Percentiles rank a stretch among this genome's conserved stretches.
phyloP scores from a whole-genome alignment of 1,140 invertebrate species.

The Platorchestia sp. region DNA sequence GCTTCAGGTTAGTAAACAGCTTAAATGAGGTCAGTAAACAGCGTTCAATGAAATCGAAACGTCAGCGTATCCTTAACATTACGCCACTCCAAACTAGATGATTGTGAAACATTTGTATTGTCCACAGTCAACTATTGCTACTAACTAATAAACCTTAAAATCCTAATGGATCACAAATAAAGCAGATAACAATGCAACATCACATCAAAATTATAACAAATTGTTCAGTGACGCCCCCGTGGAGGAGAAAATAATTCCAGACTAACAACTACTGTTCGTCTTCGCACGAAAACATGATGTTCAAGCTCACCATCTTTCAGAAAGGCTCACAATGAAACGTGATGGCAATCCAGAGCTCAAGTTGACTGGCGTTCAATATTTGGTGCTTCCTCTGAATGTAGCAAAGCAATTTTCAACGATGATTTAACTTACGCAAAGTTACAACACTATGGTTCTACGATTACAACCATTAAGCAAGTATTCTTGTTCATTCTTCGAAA shows the following conservation, averaged over 20 bases:
- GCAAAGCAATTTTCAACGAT: too few relatives aligned
- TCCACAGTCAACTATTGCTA: background rate
- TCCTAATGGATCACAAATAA: background rate
- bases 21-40: too few relatives aligned
- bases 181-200: background rate
- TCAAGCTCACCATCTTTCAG: background rate
- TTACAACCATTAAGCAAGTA: background rate
- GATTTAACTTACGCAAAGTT: too few relatives aligned
- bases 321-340: too few relatives aligned
- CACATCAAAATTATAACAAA: background rate
- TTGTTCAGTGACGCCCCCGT: background rate
- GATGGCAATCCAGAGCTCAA: background rate
- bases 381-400: too few relatives aligned
- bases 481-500: background rate
- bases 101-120: background rate
- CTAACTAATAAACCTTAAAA: background rate
- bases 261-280: background rate
- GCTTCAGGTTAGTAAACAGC: too few relatives aligned
- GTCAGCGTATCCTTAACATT: background rate
- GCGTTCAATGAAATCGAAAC: background rate
- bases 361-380: background rate
- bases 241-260: background rate
- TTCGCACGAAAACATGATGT: background rate
- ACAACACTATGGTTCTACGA: background rate
- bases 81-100: background rate